phyloP scores from a whole-genome alignment of 35 echinoderm and acorn worm genomes.

The Lytechinus variegatus region DNA sequence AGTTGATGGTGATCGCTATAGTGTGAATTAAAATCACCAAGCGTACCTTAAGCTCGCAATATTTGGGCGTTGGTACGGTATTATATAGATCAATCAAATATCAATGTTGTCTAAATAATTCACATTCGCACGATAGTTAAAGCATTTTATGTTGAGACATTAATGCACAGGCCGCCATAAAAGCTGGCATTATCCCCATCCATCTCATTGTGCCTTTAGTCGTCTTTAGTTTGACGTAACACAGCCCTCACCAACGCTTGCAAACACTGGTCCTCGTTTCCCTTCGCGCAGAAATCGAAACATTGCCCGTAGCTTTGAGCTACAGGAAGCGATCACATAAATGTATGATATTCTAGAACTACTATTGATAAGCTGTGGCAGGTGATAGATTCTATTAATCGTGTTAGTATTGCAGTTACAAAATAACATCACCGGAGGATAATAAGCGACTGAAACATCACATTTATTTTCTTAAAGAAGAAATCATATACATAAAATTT shows the following conservation, averaged over 20 bases:
- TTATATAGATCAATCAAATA: neutral
- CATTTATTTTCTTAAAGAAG: neutral
- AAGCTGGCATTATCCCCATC: neutral
- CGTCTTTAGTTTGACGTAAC: neutral
- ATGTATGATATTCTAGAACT: neutral
- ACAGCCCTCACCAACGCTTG: neutral
- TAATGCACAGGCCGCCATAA: neutral
- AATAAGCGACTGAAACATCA: neutral
- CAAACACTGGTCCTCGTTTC: neutral
- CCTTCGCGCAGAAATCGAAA: neutral
- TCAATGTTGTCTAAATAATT: neutral
- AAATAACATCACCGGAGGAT: neutral
- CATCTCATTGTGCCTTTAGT: neutral
- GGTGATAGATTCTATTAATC: neutral
- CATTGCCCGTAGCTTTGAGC: neutral
- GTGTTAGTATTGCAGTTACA: neutral
- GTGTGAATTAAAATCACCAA: too few relatives aligned
- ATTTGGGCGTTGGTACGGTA: neutral
- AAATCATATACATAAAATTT: neutral
- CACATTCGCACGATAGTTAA: neutral
- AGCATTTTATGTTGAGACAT: neutral
- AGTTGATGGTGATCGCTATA: too few relatives aligned
- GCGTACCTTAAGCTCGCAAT: neutral
- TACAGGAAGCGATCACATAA: constrained; percentile 1
- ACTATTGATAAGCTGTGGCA: neutral